Base-by-base conservation (phyloP, 92 coral and sea anemone species). In the Plumapathes pennacea region DNA sequence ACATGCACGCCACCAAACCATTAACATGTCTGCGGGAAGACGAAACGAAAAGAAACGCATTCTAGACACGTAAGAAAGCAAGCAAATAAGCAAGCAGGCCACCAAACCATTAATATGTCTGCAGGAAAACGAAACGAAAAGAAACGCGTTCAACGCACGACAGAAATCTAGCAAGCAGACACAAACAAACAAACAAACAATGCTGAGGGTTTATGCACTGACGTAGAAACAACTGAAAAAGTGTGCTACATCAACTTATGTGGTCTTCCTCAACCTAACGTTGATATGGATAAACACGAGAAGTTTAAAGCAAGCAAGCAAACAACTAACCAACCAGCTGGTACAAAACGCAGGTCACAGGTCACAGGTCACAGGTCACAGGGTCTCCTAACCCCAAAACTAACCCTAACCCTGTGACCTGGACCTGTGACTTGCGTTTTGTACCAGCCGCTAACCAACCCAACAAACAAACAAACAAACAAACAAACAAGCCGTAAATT, bases 51-150 rank as follows among this genome's bases (percentile, higher is more conserved):
- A 36, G 10, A 36, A 36, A 49, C 14, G 5, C 30, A 9, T 26
- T 25, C 13, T 1, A 27, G 38, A 22, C 11, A 10, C 9, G 6
- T 24, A 25, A 10, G 17, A 18, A 1, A 7, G n/a, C 2, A 2
- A n/a, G 5, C 32, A 38, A 36, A 9, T 8, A 36, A 8, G 10
- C 23, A 94, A 48, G 38, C 96, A 89, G 7, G 87, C 82, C 13
- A 89, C 89, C 12, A 94, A 38, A 5, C 88, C 85, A 78, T 86
- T 94, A 0, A 90, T 91, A 54, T 78, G 69, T 10, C 99, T 92
- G 41, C 3, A 21, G 53, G 27, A 51, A 47, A 43, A 34, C 10
- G 27, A 8, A 46, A 25, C 2, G 53, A 3, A 22, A 8, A 36
- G 10, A 36, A 36, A 49, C 14, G 5, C 30, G 10, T 26, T 25